phyloP scores from a whole-genome alignment of 1,140 invertebrate species.

The Achatina immaculata region DNA sequence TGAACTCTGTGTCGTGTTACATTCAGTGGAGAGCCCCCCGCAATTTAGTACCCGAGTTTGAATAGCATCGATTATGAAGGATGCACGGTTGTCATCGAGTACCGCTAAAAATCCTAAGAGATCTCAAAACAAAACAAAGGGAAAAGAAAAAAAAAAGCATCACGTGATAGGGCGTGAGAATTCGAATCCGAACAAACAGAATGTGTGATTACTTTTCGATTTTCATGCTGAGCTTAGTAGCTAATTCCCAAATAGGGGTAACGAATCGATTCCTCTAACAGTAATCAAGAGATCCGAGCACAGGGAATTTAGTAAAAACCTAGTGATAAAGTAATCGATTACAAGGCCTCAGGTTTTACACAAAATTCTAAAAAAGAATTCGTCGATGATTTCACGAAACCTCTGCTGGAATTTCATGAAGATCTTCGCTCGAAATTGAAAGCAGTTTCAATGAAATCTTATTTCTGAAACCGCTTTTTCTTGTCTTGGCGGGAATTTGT shows the following conservation, averaged over 20 bases:
- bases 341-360: neutral
- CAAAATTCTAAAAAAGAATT: no score
- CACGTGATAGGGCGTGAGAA: neutral
- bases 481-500: no score
- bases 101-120: neutral
- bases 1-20: no score
- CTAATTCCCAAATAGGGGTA: slow-evolving; percentile 26
- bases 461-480: no score
- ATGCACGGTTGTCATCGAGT: slow-evolving; percentile 16
- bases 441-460: no score
- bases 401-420: no score
- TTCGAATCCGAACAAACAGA: slow-evolving; percentile 1
- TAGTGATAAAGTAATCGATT: neutral
- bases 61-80: slow-evolving; percentile 2
- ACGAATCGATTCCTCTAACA: neutral
- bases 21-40: no score
- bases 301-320: neutral
- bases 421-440: no score
- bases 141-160: no score
- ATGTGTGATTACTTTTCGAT: slow-evolving; percentile 30
- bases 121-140: no score
- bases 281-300: slow-evolving; percentile 4
- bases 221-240: slow-evolving; percentile 5
- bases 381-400: no score
- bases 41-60: neutral